Percentiles rank a stretch among this genome's conserved stretches.
phyloP scores from a whole-genome alignment of 1,140 invertebrate genomes.

The Eriosoma lanigerum region DNA sequence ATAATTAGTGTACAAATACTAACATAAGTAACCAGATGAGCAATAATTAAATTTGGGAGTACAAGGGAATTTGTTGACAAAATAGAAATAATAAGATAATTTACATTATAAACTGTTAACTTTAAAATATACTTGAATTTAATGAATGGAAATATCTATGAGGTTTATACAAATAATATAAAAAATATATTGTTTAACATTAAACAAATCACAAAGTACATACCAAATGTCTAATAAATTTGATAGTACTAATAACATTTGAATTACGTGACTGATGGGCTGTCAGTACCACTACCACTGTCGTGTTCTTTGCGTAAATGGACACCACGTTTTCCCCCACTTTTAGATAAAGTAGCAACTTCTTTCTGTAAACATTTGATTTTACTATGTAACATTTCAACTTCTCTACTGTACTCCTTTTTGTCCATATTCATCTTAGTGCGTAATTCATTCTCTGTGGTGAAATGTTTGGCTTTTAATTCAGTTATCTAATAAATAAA shows the following conservation, averaged over 20 bases:
- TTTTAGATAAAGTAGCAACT: slow-evolving; percentile 80
- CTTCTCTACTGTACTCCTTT: slow-evolving; percentile 78
- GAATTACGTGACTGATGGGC: slow-evolving; percentile 60
- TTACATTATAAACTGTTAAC: slow-evolving; percentile 5
- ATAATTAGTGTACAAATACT: neutral
- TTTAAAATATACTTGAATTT: neutral
- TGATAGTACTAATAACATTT: slow-evolving; percentile 22
- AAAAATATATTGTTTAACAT: slow-evolving; percentile 17
- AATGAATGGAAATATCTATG: slow-evolving; percentile 9
- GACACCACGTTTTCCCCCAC: slow-evolving; percentile 67
- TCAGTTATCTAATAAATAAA: slow-evolving; percentile 77
- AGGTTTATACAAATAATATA: neutral
- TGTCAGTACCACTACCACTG: slow-evolving; percentile 75
- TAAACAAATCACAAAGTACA: slow-evolving; percentile 45
- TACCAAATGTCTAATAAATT: slow-evolving; percentile 11
- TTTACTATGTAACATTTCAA: slow-evolving; percentile 75
- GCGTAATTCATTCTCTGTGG: slow-evolving; percentile 80
- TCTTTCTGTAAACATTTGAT: slow-evolving; percentile 79
- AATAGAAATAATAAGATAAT: neutral
- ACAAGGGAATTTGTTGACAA: neutral
- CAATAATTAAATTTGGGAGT: slow-evolving; percentile 9
- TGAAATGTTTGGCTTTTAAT: slow-evolving; percentile 87
- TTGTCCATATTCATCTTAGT: slow-evolving; percentile 80
- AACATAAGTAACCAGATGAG: slow-evolving; percentile 8
- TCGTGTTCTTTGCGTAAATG: slow-evolving; percentile 53